Evolutionary conservation across 2,888 invertebrate genomes (phyloP), one percentile per base, ranked within the genome.

Genomic region (Cheilosia variabilis): DNA sequence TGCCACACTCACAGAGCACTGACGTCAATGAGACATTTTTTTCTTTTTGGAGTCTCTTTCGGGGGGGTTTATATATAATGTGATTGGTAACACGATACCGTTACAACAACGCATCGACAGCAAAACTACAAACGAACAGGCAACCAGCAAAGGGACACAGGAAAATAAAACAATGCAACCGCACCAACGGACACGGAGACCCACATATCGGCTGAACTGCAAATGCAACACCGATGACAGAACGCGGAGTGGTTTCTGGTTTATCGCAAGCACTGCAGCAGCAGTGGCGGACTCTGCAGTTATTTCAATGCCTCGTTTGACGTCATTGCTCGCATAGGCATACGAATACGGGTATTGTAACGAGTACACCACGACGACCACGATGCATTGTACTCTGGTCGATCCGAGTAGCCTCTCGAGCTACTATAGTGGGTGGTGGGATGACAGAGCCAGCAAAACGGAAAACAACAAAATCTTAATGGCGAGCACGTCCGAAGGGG

Each of bases 221-320:
- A 34, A 34, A 22, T 13, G 50, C 31, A 43, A n/a, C 24, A 3
- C 9, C 13, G 10, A 27, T n/a, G 37, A 19, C 52, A 43, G 60
- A 52, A 45, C 19, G 31, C 45, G 34, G 45, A 24, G 19, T 45
- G 60, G 27, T 31, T 31, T 31, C 31, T 65, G 60, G 43, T 73
- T 72, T 71, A 78, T 73, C 73, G 60, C 55, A 19, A 41, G 27
- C n/a, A n/a, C n/a, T n/a, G n/a, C 47, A 41, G 27, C 47, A 41
- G n/a, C 66, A 24, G 22, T 31, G 31, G 31, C 31, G 27, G 27
- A 24, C 27, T 27, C n/a, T 55, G 57, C 19, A 69, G 79, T 58
- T 84, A 84, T 84, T 84, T 84, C 84, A 84, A 84, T 84, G 84
- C 69, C 84, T 84, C 75, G 80, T 75, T 84, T 84, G 84, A 84